Base-by-base conservation (phyloP, 1,140 invertebrate species). In the Calycopis cecrops region DNA sequence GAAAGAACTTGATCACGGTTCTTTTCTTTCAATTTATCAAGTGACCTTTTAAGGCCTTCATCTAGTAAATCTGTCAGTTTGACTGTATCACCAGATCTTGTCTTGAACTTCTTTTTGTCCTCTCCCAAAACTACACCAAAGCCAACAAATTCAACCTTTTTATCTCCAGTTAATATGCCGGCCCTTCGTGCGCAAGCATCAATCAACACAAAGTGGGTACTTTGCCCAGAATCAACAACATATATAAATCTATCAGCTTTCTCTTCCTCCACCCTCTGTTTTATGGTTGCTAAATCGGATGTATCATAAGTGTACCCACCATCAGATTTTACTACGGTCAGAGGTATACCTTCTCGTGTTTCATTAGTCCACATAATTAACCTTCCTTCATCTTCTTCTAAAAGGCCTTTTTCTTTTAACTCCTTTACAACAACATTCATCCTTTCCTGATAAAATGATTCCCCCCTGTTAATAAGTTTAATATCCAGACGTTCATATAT, bases 21-120 rank as follows among this genome's bases (percentile, higher is more conserved):
- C 69, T 99, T 99, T 73, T 99, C 97, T 56, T 91, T 89, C 8
- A 99, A 87, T 78, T 98, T 99, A 44, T 95, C 93, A 53, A 93
- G 81, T 8, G 97, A 90, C 55, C 96, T 90, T 60, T 92, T 94
- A 17, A 99, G 76, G 48, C 97, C 98, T 91, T 99, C 98, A 75
- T 99, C 94, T 4, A 99, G 87, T n/a, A 99, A 88, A 66, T 99
- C 95, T 9, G 91, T 90, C 0, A 99, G 87, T 63, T 95, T 92
- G 0, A 99, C 93, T 6, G 97, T 98, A 63, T 99, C 98, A 6
- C 98, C 98, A 33, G 98, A 99, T 52, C 99, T 91, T 0, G 98
- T 99, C 89, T 99, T 99, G 74, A 99, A 99, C 85, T 99, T 99
- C 79, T 99, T 99, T 79, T 96, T 98, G 88, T 99, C 98, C 88